These are phyloP conservation scores for Heliocidaris erythrogramma DNA, from an alignment of 35 echinoderm and acorn worm genomes.

Conservation along the genomic window DNA sequence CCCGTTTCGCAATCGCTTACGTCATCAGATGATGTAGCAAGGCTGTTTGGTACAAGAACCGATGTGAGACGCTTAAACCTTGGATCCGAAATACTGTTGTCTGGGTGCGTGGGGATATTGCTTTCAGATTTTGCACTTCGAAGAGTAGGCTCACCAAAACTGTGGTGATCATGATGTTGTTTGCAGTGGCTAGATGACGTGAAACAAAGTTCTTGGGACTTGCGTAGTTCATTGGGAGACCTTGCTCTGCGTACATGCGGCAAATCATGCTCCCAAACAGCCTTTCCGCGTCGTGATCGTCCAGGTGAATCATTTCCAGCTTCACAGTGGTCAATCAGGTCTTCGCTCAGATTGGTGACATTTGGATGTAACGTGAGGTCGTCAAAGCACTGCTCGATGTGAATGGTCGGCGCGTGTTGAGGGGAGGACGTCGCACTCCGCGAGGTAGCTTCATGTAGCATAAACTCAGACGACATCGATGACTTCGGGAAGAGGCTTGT, in stretches of 20 bases:
- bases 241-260: conserved; percentile 41
- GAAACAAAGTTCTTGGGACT: conserved; percentile 48
- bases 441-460: background rate
- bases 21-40: background rate
- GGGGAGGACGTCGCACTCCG: conserved; percentile 38
- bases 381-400: conserved; percentile 19
- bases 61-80: conserved; percentile 54
- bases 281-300: background rate
- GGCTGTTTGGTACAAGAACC: conserved; percentile 29
- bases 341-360: background rate
- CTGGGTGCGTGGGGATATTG: background rate
- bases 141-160: background rate
- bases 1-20: background rate
- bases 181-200: background rate
- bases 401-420: conserved; percentile 16
- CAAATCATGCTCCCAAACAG: conserved; percentile 40
- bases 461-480: background rate
- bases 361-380: background rate
- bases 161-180: conserved; percentile 31
- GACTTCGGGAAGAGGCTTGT: conserved; percentile 10
- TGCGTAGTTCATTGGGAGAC: conserved; percentile 44
- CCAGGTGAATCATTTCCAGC: background rate
- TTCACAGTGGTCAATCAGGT: background rate
- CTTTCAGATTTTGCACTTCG: conserved; percentile 41
- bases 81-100: conserved; percentile 31